A percentile compares a stretch with the other conserved stretches of the same genome.
Evolutionary conservation across 2,113 vertebrate species (phyloP).

Genomic region (Scortum barcoo): DNA sequence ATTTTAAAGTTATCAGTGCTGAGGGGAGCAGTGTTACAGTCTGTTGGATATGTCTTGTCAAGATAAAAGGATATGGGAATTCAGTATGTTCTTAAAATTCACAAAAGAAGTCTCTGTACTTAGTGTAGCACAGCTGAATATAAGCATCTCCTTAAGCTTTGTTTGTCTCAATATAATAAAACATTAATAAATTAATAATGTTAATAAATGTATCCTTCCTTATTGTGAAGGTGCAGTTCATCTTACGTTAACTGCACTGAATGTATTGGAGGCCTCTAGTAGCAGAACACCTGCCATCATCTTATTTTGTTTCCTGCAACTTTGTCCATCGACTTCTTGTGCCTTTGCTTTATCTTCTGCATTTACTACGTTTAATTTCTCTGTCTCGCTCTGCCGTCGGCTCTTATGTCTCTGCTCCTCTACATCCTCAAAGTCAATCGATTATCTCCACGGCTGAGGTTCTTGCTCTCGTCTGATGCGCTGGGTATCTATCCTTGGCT

Average conservation of each 20-base stretch:
- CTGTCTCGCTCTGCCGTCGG: constrained; percentile 24
- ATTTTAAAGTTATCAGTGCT: constrained; percentile 69
- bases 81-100: constrained; percentile 30
- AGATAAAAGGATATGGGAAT: constrained; percentile 49
- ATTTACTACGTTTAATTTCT: constrained; percentile 62
- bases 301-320: constrained; percentile 19
- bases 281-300: constrained; percentile 25
- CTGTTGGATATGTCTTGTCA: constrained; percentile 62
- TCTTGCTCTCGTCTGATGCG: constrained; percentile 66
- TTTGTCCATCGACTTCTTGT: constrained; percentile 50
- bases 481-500: constrained; percentile 68
- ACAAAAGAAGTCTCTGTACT: constrained; percentile 59
- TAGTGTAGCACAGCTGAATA: constrained; percentile 61
- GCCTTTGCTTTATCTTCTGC: constrained; percentile 55
- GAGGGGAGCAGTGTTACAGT: constrained; percentile 54
- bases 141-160: constrained; percentile 42
- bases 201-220: constrained; percentile 67
- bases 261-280: constrained; percentile 33
- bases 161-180: constrained; percentile 62
- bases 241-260: constrained; percentile 50
- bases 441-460: constrained; percentile 69
- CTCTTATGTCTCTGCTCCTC: constrained; percentile 60
- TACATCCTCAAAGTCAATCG: constrained; percentile 75
- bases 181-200: too few species aligned
- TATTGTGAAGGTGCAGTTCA: constrained; percentile 53